Base-by-base conservation (phyloP, 2,888 invertebrate genomes). In the Eustalomyia histrio region DNA sequence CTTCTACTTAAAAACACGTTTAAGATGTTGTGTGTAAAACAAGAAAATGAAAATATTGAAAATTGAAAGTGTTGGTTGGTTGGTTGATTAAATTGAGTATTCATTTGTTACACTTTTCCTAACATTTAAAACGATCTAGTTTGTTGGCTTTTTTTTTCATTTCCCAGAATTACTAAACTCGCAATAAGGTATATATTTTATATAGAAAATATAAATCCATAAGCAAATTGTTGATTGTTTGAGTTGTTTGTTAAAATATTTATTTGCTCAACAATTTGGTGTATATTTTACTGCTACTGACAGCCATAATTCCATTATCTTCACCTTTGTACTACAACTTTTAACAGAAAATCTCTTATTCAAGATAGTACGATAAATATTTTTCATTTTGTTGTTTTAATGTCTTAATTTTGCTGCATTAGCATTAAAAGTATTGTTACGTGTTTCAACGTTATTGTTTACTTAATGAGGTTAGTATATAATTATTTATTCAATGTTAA, bases 51-150 rank as follows among this genome's bases (percentile, higher is more conserved):
- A 60, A 74, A 29, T 24, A 58, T 71, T 61, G 14, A 72, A 72
- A 75, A 67, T 69, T 69, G 43, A 80, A 80, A 71, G 61, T 76
- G 80, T 75, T 80, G 47, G 12, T 61, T 55, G 68, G 35, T 61
- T 61, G 21, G 43, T 6, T 21, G 21, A 21, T 2, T 35, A 43
- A 24, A 55, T 69, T 69, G 24, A 29, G 29, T 39, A 24, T 24
- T 14, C 39, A 2, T n/a, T 14, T 24, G 2, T 67, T 67, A 12
- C 53, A 29, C 29, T 29, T 29, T 29, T 17, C 53, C 9, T 52
- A 6, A 53, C 52, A 1, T 29, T 75, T 39, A 47, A 10, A 50
- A 50, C 64, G 17, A 33, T 52, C 61, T 63, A 52, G 60, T 60
- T 47, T 47, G 43, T 47, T 39, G n/a, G 43, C n/a, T 47, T n/a